A percentile compares a stretch with the other conserved stretches of the same genome.
These are phyloP conservation scores for Amphibalanus amphitrite DNA, from an alignment of 1,140 invertebrate genomes.

Conservation along the genomic window DNA sequence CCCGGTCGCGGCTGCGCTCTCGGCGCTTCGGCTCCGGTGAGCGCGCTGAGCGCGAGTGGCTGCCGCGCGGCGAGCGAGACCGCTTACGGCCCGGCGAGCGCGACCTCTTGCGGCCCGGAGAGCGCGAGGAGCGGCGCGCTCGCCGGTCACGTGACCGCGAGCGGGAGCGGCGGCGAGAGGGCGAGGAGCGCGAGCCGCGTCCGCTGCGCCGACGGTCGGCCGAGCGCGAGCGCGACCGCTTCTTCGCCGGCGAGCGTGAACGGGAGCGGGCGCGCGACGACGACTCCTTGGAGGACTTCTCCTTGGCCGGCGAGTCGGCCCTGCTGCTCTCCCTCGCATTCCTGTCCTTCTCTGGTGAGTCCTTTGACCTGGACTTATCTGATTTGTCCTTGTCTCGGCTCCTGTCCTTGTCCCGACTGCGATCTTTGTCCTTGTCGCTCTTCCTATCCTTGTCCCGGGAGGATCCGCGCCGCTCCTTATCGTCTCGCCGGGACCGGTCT, in stretches of 20 bases:
- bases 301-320: not conserved
- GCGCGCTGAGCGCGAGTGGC: constrained; percentile 3
- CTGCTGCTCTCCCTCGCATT: not conserved
- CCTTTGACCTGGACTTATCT: constrained; percentile 11
- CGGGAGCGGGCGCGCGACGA: constrained; percentile 13
- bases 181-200: constrained; percentile 25
- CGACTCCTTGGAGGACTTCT: constrained; percentile 5
- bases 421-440: constrained; percentile 10
- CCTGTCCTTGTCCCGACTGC: constrained; percentile 11
- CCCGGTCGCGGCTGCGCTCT: not conserved
- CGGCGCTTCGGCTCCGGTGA: constrained; percentile 3
- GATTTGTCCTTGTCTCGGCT: constrained; percentile 9
- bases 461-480: constrained; percentile 9
- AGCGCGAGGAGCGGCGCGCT: constrained; percentile 5
- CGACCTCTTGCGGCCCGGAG: constrained; percentile 11
- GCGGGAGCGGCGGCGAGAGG: constrained; percentile 19
- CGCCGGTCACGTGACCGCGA: not conserved
- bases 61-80: constrained; percentile 6
- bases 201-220: constrained; percentile 5
- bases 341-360: not conserved
- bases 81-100: constrained; percentile 3
- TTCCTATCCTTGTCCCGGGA: constrained; percentile 7
- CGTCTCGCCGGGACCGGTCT: constrained; percentile 5
- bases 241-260: constrained; percentile 27
- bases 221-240: constrained; percentile 20